These are phyloP conservation scores for Mobula birostris DNA, from an alignment of 2,113 vertebrate genomes.

Conservation along the genomic window DNA sequence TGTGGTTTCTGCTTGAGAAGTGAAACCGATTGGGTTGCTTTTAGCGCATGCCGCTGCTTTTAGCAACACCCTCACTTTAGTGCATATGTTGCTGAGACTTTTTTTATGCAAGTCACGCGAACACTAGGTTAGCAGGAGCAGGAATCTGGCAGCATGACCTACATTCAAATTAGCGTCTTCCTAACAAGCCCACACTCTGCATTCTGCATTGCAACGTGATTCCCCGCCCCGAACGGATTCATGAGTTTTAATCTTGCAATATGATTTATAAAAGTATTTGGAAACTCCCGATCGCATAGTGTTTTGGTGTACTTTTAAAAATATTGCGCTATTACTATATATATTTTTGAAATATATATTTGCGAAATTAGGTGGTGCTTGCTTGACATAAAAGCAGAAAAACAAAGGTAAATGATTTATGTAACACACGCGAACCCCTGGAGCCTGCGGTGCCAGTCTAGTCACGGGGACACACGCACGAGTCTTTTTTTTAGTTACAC, in stretches of 20 bases:
- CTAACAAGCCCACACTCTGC: not conserved
- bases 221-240: not conserved
- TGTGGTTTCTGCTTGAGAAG: not conserved
- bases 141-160: conserved; percentile 41
- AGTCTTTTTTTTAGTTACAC: not conserved
- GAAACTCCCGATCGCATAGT: conserved; percentile 25
- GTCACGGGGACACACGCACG: conserved; percentile 24
- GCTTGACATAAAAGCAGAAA: too few relatives aligned
- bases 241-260: conserved; percentile 22
- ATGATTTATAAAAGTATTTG: conserved; percentile 44
- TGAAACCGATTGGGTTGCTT: not conserved
- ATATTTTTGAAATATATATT: too few relatives aligned
- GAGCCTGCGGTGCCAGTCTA: not conserved
- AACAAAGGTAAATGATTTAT: not conserved
- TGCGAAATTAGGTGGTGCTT: too few relatives aligned
- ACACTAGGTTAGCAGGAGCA: conserved; percentile 56
- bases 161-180: conserved; percentile 41
- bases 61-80: not conserved
- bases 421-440: not conserved
- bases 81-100: conserved; percentile 4
- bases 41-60: not conserved
- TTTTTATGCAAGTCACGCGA: conserved; percentile 47
- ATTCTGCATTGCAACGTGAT: conserved; percentile 23
- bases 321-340: not conserved
- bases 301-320: conserved; percentile 38